These are phyloP conservation scores for Danio choprae DNA, from an alignment of 2,797 vertebrate species.

Conservation along the genomic window DNA sequence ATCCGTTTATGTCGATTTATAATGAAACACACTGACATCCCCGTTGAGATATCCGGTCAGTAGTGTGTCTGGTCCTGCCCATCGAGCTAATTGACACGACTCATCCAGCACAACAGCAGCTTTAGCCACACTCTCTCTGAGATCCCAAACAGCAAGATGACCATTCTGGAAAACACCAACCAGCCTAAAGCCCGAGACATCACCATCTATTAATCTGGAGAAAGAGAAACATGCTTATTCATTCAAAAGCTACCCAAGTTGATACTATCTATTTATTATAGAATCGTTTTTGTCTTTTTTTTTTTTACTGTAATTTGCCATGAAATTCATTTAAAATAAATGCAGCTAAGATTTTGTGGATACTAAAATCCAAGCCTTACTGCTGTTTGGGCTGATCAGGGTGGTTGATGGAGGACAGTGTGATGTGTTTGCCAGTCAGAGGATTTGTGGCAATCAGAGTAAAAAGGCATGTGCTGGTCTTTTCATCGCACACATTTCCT, in stretches of 20 bases:
- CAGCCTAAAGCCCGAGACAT: constrained; percentile 47
- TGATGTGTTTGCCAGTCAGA: constrained; percentile 43
- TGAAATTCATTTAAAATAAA: too few species aligned
- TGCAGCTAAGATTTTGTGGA: not conserved
- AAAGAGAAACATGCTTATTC: not conserved
- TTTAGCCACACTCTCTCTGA: constrained; percentile 40
- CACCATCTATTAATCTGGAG: constrained; percentile 54
- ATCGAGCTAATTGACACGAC: constrained; percentile 57
- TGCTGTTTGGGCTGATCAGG: constrained; percentile 20
- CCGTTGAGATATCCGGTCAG: constrained; percentile 62
- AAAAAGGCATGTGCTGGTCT: constrained; percentile 29
- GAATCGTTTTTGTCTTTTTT: too few species aligned
- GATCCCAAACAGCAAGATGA: constrained; percentile 48
- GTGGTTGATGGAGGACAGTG: constrained; percentile 17
- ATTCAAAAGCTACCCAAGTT: not conserved
- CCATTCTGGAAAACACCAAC: constrained; percentile 53
- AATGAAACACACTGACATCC: constrained; percentile 61
- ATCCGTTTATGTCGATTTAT: constrained; percentile 15
- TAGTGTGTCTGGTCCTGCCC: constrained; percentile 57
- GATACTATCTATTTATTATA: too few species aligned
- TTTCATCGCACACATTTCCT: constrained; percentile 23
- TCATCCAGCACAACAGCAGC: constrained; percentile 20
- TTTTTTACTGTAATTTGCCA: too few species aligned
- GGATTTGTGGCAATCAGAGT: constrained; percentile 55
- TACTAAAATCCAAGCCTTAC: constrained; percentile 24